Percentiles rank a stretch among this genome's conserved stretches.
Evolutionary conservation across 1,140 invertebrate species (phyloP).

Genomic region (Diorhabda carinulata): DNA sequence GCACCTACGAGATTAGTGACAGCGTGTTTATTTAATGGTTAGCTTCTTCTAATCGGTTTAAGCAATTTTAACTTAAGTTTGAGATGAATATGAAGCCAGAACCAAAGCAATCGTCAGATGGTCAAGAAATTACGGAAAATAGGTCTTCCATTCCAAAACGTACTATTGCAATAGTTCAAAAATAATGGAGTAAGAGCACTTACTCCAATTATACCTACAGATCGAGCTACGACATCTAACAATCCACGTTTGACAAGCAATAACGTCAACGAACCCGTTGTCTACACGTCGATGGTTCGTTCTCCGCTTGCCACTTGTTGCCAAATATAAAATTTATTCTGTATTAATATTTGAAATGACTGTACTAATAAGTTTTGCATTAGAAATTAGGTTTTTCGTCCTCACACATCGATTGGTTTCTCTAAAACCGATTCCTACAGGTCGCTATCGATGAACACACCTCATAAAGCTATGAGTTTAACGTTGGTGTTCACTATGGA

Average conservation of each 20-base stretch:
- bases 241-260: not conserved
- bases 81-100: constrained; percentile 8
- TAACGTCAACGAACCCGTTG: not conserved
- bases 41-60: not conserved
- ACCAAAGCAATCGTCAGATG: constrained; percentile 6
- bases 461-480: too few relatives aligned
- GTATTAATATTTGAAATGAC: too few relatives aligned
- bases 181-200: constrained; percentile 10
- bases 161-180: constrained; percentile 6
- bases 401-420: too few relatives aligned
- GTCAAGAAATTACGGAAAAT: constrained; percentile 11
- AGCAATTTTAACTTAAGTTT: not conserved
- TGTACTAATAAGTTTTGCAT: too few relatives aligned
- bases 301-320: not conserved
- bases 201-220: constrained; percentile 12
- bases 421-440: too few relatives aligned
- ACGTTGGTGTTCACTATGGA: too few relatives aligned
- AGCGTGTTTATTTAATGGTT: not conserved
- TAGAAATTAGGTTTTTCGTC: too few relatives aligned
- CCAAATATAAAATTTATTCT: too few relatives aligned
- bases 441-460: too few relatives aligned
- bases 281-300: not conserved
- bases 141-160: constrained; percentile 11
- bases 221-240: constrained; percentile 7
- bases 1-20: not conserved